Percentiles rank a stretch among this genome's conserved stretches.
phyloP scores from a whole-genome alignment of 2,113 vertebrate species.

The Uria lomvia region DNA sequence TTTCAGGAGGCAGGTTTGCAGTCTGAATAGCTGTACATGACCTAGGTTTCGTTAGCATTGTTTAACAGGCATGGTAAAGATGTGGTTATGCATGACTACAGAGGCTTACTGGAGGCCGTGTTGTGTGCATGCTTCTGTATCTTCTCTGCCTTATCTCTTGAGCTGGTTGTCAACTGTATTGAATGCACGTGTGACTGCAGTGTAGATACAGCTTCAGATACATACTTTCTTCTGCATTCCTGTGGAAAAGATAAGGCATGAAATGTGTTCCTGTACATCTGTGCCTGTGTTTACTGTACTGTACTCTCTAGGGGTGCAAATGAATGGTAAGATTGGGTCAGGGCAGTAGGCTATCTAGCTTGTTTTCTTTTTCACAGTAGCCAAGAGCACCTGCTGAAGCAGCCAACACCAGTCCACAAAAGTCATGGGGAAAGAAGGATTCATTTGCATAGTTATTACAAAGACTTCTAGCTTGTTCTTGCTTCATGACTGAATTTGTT shows the following conservation, averaged over 20 bases:
- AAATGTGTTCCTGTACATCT: neutral
- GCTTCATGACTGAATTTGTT: constrained; percentile 15
- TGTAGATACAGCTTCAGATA: neutral
- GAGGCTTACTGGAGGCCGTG: neutral
- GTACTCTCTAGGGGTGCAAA: neutral
- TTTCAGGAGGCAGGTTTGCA: neutral
- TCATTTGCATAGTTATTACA: neutral
- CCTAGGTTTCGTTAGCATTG: rapidly evolving
- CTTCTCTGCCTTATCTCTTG: neutral
- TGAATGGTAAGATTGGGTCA: neutral
- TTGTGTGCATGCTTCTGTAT: neutral
- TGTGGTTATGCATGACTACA: rapidly evolving
- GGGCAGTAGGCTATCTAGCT: neutral
- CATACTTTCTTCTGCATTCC: neutral
- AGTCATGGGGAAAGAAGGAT: neutral
- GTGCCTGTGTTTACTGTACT: neutral
- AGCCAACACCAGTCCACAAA: neutral
- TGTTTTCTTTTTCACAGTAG: neutral
- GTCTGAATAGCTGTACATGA: rapidly evolving
- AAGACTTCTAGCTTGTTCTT: neutral
- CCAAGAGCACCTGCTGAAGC: neutral
- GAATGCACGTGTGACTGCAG: neutral
- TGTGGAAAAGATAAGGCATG: neutral
- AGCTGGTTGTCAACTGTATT: neutral
- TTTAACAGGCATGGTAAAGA: neutral